These are phyloP conservation scores for Bombus confusus DNA, from an alignment of 1,140 invertebrate species.

Conservation along the genomic window DNA sequence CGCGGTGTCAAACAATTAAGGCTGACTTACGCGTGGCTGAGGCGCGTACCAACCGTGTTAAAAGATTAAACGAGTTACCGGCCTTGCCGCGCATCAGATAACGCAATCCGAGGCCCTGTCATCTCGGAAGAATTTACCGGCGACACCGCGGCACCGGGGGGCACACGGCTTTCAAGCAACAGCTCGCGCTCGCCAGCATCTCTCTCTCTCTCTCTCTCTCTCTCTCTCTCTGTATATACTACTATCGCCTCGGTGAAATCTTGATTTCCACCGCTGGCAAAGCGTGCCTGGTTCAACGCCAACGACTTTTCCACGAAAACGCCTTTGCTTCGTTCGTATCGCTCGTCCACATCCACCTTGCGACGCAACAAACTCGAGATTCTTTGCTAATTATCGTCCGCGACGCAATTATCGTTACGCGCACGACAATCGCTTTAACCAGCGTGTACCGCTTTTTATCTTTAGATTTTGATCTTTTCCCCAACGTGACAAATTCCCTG, in stretches of 20 bases:
- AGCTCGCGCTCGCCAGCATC: background rate
- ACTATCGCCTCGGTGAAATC: conserved; percentile 50
- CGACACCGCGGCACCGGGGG: conserved; percentile 47
- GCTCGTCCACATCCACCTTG: background rate
- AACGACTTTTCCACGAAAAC: conserved; percentile 56
- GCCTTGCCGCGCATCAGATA: conserved; percentile 72
- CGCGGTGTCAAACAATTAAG: conserved; percentile 76
- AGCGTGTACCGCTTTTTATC: no score
- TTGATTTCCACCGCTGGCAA: conserved; percentile 25
- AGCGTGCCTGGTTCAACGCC: conserved; percentile 29
- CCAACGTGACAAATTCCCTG: no score
- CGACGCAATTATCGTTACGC: background rate
- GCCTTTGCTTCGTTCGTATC: background rate
- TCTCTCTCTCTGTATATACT: background rate
- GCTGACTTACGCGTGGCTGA: conserved; percentile 69
- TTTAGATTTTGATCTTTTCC: no score
- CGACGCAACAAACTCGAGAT: background rate
- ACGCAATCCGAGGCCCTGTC: conserved; percentile 69
- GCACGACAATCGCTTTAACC: no score
- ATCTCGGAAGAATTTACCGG: conserved; percentile 79
- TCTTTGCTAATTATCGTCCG: background rate
- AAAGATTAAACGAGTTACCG: conserved; percentile 69
- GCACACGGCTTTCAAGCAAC: background rate
- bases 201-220: background rate
- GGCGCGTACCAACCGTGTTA: conserved; percentile 38